phyloP scores from a whole-genome alignment of 2,888 invertebrate genomes.

The Sphinx pinastri region DNA sequence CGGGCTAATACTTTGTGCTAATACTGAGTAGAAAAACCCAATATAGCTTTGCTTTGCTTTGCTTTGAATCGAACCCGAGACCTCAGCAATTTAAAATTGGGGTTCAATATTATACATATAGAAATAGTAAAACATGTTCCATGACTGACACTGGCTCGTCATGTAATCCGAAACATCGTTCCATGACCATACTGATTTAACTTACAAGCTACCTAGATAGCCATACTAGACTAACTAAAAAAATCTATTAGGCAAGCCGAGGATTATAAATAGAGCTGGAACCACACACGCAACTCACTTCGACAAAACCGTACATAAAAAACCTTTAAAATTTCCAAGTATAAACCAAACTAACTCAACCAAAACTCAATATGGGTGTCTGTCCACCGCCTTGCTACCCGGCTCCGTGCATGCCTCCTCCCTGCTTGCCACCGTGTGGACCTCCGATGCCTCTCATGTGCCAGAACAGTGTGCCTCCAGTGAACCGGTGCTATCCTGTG shows the following conservation, averaged over 20 bases:
- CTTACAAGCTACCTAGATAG: not conserved
- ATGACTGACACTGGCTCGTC: not conserved
- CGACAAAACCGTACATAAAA: constrained; percentile 29
- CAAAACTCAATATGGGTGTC: constrained; percentile 38
- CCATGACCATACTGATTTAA: not conserved
- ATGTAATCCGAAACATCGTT: not conserved
- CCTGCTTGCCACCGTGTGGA: constrained; percentile 42
- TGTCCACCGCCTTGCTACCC: constrained; percentile 30
- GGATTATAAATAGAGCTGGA: constrained; percentile 48
- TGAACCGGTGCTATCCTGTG: constrained; percentile 54
- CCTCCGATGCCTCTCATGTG: constrained; percentile 45
- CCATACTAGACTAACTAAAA: constrained; percentile 9
- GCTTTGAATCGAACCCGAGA: no score
- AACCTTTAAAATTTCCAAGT: constrained; percentile 38
- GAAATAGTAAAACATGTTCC: not conserved
- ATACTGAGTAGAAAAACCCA: no score
- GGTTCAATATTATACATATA: not conserved
- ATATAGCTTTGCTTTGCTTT: no score
- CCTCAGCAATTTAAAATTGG: no score
- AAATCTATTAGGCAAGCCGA: constrained; percentile 42
- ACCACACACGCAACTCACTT: constrained; percentile 39
- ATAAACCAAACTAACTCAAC: constrained; percentile 28
- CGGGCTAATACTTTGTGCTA: no score
- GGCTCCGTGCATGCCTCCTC: constrained; percentile 31
- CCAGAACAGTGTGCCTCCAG: constrained; percentile 49